These are phyloP conservation scores for Conus canariensis DNA, from an alignment of 2,888 invertebrate genomes.

Conservation along the genomic window DNA sequence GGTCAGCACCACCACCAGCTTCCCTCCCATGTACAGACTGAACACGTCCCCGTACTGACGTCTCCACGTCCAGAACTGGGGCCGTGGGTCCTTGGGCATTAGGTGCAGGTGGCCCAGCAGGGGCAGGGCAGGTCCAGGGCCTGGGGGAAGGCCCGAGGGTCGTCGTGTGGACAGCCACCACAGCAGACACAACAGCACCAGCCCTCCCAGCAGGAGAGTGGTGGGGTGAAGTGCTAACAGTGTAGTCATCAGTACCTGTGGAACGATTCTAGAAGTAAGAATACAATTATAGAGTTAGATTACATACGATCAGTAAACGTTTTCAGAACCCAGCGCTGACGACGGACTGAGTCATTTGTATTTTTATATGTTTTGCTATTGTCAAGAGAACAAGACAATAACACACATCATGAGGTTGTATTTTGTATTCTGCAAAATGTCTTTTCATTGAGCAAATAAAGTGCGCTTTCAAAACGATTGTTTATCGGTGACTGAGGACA, in stretches of 20 bases:
- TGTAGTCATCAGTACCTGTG: neutral
- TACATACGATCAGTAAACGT: neutral
- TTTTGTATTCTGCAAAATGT: no score
- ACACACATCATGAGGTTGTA: no score
- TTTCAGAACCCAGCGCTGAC: no score
- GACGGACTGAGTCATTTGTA: no score
- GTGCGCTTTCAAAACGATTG: no score
- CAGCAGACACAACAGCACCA: neutral
- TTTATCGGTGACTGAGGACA: no score
- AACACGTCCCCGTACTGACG: conserved; percentile 43
- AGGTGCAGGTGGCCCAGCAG: conserved; percentile 26
- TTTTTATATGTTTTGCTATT: no score
- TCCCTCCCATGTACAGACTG: conserved; percentile 41
- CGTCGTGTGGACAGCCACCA: conserved; percentile 16
- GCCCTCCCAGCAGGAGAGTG: conserved; percentile 2
- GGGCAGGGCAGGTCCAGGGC: conserved; percentile 11
- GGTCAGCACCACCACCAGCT: conserved; percentile 38
- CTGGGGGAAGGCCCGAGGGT: neutral
- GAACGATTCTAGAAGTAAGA: neutral
- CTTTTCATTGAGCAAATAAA: no score
- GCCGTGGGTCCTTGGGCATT: neutral
- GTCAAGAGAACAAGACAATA: no score
- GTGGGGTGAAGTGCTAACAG: neutral
- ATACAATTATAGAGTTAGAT: neutral
- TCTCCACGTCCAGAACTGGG: neutral